These are phyloP conservation scores for Lepilemur septentrionalis DNA, from an alignment of 2,797 vertebrate species.

Conservation along the genomic window DNA sequence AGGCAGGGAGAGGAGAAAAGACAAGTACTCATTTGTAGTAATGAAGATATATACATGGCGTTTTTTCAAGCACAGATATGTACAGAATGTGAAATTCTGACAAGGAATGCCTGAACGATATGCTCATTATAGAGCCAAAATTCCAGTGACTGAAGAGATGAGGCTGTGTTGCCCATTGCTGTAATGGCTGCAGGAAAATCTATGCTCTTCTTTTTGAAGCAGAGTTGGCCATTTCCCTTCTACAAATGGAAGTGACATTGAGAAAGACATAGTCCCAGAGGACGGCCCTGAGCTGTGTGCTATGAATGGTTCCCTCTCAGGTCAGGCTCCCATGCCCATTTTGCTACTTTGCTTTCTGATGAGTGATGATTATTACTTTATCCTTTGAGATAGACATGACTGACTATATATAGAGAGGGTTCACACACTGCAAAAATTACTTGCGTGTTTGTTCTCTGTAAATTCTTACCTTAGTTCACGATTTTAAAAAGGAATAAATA, in stretches of 20 bases:
- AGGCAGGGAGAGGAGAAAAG: background rate
- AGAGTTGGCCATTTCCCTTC: background rate
- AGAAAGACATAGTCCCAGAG: conserved; percentile 3
- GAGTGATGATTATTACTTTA: conserved; percentile 24
- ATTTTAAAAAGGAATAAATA: background rate
- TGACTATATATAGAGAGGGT: background rate
- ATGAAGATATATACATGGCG: background rate
- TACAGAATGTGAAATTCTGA: background rate
- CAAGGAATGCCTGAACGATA: background rate
- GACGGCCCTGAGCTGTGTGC: background rate
- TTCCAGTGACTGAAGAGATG: background rate
- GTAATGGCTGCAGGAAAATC: background rate
- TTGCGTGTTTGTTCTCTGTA: conserved; percentile 1
- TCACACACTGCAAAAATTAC: background rate
- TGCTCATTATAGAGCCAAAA: background rate
- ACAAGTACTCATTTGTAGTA: background rate
- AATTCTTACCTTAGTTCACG: conserved; percentile 45
- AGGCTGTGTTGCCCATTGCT: background rate
- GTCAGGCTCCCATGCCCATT: background rate
- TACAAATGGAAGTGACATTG: background rate
- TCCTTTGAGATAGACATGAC: background rate
- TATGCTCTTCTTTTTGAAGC: background rate
- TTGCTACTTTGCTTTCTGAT: conserved; percentile 10
- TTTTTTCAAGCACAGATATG: background rate
- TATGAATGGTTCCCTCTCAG: background rate